These are phyloP conservation scores for Drosophila melanocephala DNA, from an alignment of 2,888 invertebrate genomes.

Conservation along the genomic window DNA sequence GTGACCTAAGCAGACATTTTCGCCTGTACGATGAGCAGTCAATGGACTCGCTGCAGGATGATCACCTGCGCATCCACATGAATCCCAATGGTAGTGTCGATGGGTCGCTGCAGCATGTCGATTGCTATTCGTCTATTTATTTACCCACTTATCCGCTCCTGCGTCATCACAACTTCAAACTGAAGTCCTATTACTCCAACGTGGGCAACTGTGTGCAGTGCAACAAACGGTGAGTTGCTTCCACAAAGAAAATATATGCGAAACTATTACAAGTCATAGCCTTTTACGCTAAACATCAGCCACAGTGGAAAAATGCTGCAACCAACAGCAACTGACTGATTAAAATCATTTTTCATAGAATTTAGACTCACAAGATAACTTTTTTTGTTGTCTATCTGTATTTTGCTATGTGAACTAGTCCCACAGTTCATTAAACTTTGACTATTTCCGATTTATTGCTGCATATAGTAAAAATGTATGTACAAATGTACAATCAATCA, in stretches of 20 bases:
- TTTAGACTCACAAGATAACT: not conserved
- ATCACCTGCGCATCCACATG: conserved; percentile 59
- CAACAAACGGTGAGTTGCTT: conserved; percentile 64
- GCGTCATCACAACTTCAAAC: conserved; percentile 67
- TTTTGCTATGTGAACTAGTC: not conserved
- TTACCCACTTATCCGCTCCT: conserved; percentile 30
- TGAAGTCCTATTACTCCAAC: conserved; percentile 64
- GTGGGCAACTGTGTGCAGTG: conserved; percentile 72
- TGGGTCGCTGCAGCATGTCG: conserved; percentile 35
- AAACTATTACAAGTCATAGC: not conserved
- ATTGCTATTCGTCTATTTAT: conserved; percentile 30
- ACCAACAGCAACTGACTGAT: not conserved
- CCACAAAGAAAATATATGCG: not conserved
- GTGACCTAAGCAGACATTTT: conserved; percentile 58
- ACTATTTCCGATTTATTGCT: not conserved
- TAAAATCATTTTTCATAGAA: not conserved
- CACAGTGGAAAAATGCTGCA: not conserved
- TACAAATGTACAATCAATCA: not conserved
- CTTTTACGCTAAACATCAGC: not conserved
- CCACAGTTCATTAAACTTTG: not conserved
- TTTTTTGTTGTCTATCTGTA: not conserved
- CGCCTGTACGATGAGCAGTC: conserved; percentile 62
- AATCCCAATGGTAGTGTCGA: conserved; percentile 64
- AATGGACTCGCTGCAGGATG: conserved; percentile 63
- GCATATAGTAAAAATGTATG: not conserved